Conservation (phyloP, 1,140 invertebrate genomes). For the Thaumatotibia leucotreta region DNA sequence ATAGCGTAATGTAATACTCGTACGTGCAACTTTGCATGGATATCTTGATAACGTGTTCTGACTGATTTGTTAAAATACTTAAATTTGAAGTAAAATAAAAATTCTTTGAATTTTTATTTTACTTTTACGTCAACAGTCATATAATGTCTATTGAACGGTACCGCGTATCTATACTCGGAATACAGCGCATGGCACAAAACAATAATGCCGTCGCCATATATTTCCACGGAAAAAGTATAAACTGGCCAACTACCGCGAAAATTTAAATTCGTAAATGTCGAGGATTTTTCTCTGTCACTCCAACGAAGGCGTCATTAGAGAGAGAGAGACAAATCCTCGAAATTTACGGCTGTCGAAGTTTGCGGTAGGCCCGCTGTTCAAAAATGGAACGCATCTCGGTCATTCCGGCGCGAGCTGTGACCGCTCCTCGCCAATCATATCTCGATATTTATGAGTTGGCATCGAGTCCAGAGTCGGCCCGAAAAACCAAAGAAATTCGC, state of each 20-base stretch:
- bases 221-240: neutral
- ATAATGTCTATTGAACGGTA: neutral
- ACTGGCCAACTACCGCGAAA: too few species aligned
- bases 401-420: constrained; percentile 27
- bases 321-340: too few species aligned
- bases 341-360: too few species aligned
- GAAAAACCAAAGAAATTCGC: constrained; percentile 39
- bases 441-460: constrained; percentile 51
- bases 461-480: constrained; percentile 22
- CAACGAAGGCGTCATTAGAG: too few species aligned
- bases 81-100: neutral
- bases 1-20: too few species aligned
- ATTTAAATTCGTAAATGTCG: too few species aligned
- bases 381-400: constrained; percentile 35
- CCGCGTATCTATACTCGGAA: neutral
- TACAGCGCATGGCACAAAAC: neutral
- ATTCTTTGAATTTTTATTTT: neutral
- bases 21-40: too few species aligned
- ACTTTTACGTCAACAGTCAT: neutral
- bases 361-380: too few species aligned
- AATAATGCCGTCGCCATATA: neutral
- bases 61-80: too few species aligned
- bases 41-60: too few species aligned
- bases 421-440: constrained; percentile 42
- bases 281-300: too few species aligned